Evolutionary conservation across 1,140 invertebrate genomes (phyloP), one percentile per base, ranked within the genome.

Genomic region (Drosophila murphyi): DNA sequence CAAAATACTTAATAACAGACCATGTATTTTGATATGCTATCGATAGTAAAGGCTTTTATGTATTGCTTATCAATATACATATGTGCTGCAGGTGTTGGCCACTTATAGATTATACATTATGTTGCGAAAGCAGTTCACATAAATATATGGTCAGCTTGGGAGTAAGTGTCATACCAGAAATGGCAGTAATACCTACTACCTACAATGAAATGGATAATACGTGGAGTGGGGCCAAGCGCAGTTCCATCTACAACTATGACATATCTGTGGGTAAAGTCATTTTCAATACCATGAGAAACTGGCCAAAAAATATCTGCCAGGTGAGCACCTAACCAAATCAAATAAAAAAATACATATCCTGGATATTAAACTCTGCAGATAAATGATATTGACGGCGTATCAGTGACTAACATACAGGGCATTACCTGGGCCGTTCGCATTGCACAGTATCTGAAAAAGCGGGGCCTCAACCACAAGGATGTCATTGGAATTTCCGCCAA

Each of bases 381-480:
- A 3, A 79, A 76, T 12, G 86, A 82, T 45, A 4, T 70, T 8
- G 82, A 91, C 56, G 89, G 83, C 3, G 80, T 76, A 3, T 2
- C 68, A 2, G 60, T 90, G 4, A 92, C 90, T 8, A 83, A 78
- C 41, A 61, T 45, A 3, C 64, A 87, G 59, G 71, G 65, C 4
- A 55, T 92, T 20, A 80, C 82, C n/a, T 80, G 79, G 79, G 77
- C 83, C n/a, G 81, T 89, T 34, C 83, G 91, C 2, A 80, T 92
- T 34, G 90, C 90, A 0, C 82, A 89, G 59, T 73, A 80, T 5
- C 57, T 92, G 1, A 81, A 87, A 60, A 67, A 76, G 6, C 64
- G 85, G 0, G 79, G 80, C 2, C 47, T 92, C 0, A 74, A 72
- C 12, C 65, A 89, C 20, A 80, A 87, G 43, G 90, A 92, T 71